Percentiles rank a stretch among this genome's conserved stretches.
Conservation (phyloP, 2,888 invertebrate species). For the Cheilosia soror region DNA sequence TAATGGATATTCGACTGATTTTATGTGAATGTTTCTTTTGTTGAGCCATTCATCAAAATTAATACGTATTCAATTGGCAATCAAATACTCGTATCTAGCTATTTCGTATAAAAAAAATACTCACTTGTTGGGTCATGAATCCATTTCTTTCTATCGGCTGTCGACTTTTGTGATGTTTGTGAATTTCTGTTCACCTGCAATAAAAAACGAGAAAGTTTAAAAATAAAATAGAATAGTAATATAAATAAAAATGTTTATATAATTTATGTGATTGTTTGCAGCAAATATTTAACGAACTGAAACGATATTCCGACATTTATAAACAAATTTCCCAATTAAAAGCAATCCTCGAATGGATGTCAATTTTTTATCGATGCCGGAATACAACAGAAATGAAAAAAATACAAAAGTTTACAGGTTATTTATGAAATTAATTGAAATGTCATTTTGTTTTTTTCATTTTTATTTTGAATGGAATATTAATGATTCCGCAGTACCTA, state of each 20-base stretch:
- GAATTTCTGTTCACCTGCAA: constrained; percentile 82
- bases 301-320: background rate
- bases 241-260: constrained; percentile 5
- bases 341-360: constrained; percentile 14
- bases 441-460: constrained; percentile 33
- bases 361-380: no score
- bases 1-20: no score
- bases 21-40: no score
- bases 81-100: background rate
- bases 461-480: constrained; percentile 32
- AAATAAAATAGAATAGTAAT: background rate
- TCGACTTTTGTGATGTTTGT: constrained; percentile 79
- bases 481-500: background rate
- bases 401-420: constrained; percentile 10
- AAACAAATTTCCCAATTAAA: background rate
- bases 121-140: constrained; percentile 91
- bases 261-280: background rate
- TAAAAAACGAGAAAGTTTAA: no score
- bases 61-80: no score
- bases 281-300: background rate
- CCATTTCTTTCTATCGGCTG: constrained; percentile 89
- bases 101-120: constrained; percentile 79
- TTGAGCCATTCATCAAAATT: no score
- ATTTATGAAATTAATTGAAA: constrained; percentile 58
- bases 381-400: no score